Conservation (phyloP, 2,113 vertebrate species). For the Gavia stellata region DNA sequence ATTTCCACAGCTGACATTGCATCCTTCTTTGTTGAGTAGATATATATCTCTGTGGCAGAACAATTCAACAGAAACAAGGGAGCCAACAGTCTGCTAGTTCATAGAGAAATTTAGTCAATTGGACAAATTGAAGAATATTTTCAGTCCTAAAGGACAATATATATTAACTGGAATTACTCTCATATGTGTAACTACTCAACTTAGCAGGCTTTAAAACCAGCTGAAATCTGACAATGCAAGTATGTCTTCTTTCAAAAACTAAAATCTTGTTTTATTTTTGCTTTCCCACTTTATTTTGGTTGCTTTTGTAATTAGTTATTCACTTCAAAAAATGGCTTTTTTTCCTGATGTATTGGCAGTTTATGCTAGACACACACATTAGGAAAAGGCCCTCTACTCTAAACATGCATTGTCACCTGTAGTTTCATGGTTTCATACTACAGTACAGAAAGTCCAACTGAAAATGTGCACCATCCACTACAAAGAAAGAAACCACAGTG, state of each 20-base stretch:
- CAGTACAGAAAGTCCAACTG: background rate
- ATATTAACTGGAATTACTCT: background rate
- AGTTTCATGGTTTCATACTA: background rate
- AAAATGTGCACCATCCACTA: background rate
- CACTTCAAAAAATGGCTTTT: background rate
- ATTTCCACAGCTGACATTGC: background rate
- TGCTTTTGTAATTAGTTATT: background rate
- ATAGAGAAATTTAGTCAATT: background rate
- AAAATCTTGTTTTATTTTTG: background rate
- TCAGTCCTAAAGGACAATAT: background rate
- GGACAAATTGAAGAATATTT: background rate
- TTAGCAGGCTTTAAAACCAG: background rate
- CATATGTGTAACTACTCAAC: background rate
- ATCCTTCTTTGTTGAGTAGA: background rate
- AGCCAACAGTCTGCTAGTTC: background rate
- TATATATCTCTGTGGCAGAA: background rate
- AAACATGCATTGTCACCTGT: too few relatives aligned
- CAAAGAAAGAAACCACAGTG: background rate
- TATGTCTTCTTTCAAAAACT: background rate
- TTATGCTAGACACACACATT: background rate
- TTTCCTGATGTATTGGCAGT: background rate
- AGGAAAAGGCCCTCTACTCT: background rate
- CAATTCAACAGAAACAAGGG: background rate
- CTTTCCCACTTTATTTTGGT: background rate
- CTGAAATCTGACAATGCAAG: background rate